Conservation (phyloP, 2,888 invertebrate genomes). For the Agrochola lota region DNA sequence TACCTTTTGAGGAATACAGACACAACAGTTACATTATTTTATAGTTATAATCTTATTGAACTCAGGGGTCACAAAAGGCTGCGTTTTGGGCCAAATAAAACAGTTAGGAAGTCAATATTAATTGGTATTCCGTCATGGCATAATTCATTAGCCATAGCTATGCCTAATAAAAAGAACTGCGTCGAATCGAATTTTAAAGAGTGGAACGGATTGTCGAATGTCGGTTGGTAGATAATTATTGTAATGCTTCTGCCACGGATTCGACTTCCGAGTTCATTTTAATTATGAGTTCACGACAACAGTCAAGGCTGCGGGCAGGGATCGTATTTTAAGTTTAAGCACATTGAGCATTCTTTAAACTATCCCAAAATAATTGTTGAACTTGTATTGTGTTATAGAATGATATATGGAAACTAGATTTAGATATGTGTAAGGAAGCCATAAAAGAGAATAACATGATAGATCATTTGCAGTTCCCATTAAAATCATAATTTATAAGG, state of each 20-base stretch:
- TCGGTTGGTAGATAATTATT: constrained; percentile 38
- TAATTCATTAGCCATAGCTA: constrained; percentile 42
- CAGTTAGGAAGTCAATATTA: constrained; percentile 52
- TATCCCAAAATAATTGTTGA: too few species aligned
- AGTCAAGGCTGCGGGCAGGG: not conserved
- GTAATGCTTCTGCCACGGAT: constrained; percentile 45
- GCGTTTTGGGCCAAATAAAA: constrained; percentile 11
- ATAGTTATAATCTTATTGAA: not conserved
- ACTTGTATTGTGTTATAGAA: too few species aligned
- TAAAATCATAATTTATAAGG: too few species aligned
- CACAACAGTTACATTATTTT: not conserved
- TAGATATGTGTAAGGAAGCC: too few species aligned
- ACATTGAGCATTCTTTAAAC: too few species aligned
- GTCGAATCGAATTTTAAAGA: constrained; percentile 47
- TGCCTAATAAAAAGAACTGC: constrained; percentile 34
- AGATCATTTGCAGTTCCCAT: too few species aligned
- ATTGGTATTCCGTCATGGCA: constrained; percentile 38
- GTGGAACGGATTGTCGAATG: constrained; percentile 37
- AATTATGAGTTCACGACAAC: not conserved
- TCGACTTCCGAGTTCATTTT: constrained; percentile 38
- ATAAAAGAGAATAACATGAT: too few species aligned
- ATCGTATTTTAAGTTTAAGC: too few species aligned
- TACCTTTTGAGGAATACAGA: not conserved
- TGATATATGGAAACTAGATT: too few species aligned
- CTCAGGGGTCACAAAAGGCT: not conserved